A percentile compares a stretch with the other conserved stretches of the same genome.
phyloP scores from a whole-genome alignment of 2,888 invertebrate genomes.

The Arrhopalites spinosus region DNA sequence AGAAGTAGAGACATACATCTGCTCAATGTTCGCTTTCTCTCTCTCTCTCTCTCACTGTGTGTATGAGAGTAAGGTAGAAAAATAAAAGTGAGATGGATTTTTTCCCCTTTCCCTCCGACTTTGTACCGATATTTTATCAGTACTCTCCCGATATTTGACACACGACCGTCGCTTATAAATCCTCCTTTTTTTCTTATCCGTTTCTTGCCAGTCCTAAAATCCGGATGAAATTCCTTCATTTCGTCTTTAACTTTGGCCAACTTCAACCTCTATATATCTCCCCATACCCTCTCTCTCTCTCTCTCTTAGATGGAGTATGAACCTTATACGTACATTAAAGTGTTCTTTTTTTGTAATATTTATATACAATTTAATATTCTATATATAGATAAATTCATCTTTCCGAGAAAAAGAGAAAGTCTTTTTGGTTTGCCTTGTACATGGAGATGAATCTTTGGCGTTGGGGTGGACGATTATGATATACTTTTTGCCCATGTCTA shows the following conservation, averaged over 20 bases:
- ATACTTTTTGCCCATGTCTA: background rate
- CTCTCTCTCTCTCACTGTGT: too few relatives aligned
- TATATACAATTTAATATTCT: too few relatives aligned
- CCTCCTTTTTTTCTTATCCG: slow-evolving; percentile 28
- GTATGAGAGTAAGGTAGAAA: background rate
- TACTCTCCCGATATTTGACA: slow-evolving; percentile 29
- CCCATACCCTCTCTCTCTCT: background rate
- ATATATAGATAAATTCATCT: background rate
- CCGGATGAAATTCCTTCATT: slow-evolving; percentile 7
- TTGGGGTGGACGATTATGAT: slow-evolving; percentile 1
- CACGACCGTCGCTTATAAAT: slow-evolving; percentile 24
- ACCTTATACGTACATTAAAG: background rate
- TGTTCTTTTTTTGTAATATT: background rate
- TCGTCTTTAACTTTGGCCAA: background rate
- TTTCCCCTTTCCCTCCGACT: background rate
- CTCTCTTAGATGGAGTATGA: background rate
- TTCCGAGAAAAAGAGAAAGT: too few relatives aligned
- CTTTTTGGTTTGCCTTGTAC: too few relatives aligned
- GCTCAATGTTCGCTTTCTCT: background rate
- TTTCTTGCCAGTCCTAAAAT: slow-evolving; percentile 3
- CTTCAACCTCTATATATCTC: background rate
- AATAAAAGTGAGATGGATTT: background rate
- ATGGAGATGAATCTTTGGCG: slow-evolving; percentile 14
- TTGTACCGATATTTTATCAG: slow-evolving; percentile 33
- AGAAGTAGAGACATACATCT: background rate